A percentile compares a stretch with the other conserved stretches of the same genome.
These are phyloP conservation scores for Zaprionus africanus DNA, from an alignment of 1,140 invertebrate genomes.

Conservation along the genomic window DNA sequence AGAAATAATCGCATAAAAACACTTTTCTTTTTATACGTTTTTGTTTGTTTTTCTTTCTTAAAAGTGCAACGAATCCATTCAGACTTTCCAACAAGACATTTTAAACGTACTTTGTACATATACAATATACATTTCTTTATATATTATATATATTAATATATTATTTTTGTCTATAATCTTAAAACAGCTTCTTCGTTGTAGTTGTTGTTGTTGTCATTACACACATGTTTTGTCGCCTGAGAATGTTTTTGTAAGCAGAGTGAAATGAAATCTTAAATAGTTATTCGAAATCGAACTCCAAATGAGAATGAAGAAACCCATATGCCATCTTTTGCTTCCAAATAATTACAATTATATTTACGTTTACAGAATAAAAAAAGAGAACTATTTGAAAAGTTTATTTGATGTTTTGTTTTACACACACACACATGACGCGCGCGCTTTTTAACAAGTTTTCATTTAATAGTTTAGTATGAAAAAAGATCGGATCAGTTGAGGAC, in stretches of 20 bases:
- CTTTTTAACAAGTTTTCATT: constrained; percentile 9
- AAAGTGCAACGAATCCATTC: constrained; percentile 42
- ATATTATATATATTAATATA: constrained; percentile 23
- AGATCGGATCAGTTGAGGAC: constrained; percentile 38
- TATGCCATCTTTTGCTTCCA: constrained; percentile 79
- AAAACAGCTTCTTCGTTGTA: constrained; percentile 39
- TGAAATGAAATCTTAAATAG: constrained; percentile 19
- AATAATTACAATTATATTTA: constrained; percentile 76
- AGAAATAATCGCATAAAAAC: constrained; percentile 21
- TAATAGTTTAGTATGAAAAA: not conserved
- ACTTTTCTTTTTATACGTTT: constrained; percentile 47
- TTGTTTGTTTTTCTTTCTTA: not conserved
- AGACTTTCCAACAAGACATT: constrained; percentile 76
- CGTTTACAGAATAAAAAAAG: constrained; percentile 62
- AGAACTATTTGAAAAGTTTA: constrained; percentile 72
- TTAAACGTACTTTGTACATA: constrained; percentile 55
- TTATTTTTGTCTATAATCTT: constrained; percentile 46
- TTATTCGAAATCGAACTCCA: constrained; percentile 21
- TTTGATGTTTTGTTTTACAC: constrained; percentile 66
- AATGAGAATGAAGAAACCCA: constrained; percentile 55
- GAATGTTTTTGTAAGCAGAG: constrained; percentile 43
- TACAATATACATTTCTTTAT: constrained; percentile 25
- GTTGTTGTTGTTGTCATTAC: constrained; percentile 50
- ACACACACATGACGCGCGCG: not conserved
- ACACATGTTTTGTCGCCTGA: constrained; percentile 44